Evolutionary conservation across 2,113 vertebrate genomes (phyloP), one percentile per base, ranked within the genome.

Genomic region (Syngnathoides biaculeatus): DNA sequence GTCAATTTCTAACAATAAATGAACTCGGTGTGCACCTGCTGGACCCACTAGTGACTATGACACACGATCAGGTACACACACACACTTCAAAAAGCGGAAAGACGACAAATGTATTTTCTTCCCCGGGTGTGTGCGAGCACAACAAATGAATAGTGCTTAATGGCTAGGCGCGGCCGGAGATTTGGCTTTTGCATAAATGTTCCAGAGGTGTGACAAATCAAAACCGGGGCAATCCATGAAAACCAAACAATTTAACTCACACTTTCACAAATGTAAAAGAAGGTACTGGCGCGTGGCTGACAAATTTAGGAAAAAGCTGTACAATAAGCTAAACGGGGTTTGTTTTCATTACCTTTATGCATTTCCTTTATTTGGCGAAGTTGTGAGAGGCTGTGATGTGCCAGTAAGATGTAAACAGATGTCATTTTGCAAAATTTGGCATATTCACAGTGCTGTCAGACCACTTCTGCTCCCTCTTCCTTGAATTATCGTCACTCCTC

Each of bases 1-100:
- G 63, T 72, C 67, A 45, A 50, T 79, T 79, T 80, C 64, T 59
- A 70, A 15, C 66, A 62, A 63, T 73, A 76, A 79, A 74, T 76
- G 55, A 82, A 70, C 35, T 74, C 60, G 11, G 38, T 14, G 40
- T 48, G 64, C 0, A 3, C 40, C 38, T 65, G 68, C 60, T 24
- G 1, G 72, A 60, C 72, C 45, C n/a, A n/a, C 50, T 52, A 74
- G 40, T 24, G 1, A 58, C 64, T 45, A 60, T n/a, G 8, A 30
- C 40, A 57, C 13, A 55, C 3, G 17, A 11, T 4, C 42, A 43
- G 12, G 14, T 13, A 43, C 42, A 43, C 20, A 52, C 52, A 55
- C 52, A 53, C 22, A 53, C 11, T 53, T n/a, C n/a, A 5, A 24
- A 53, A 53, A 53, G 12, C 3, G 8, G 22, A 13, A 11, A 24